Evolutionary conservation across 2,113 vertebrate species (phyloP), one percentile per base, ranked within the genome.

Genomic region (Aix galericulata): DNA sequence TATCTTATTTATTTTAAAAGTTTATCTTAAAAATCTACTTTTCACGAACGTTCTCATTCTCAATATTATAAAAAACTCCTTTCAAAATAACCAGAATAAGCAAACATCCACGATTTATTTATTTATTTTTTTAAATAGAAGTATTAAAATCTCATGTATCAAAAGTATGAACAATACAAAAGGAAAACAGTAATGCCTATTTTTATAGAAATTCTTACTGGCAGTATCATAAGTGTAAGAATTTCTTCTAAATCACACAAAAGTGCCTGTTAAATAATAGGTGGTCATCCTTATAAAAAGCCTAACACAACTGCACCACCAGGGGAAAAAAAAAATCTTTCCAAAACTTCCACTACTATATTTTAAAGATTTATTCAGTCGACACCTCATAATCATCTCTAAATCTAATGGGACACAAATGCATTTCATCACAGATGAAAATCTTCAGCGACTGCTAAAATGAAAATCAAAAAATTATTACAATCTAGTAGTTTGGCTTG

Each of bases 391-490:
- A 98, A 98, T 98, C 96, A 98, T 94, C 97, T 83, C 97, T 97
- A 98, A 98, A 98, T 98, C 97, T 98, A 98, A 98, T 89, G 97
- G 92, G 97, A 98, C 97, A 98, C 95, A 94, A 98, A 98, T n/a
- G 95, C 98, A 98, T 98, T 98, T 99, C 98, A 99, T 99, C 98
- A 98, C 96, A 97, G 97, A 98, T 98, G 97, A 98, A 98, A 98
- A 97, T 97, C 96, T 98, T 98, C 97, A 92, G 97, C 66, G 93
- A 95, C 97, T 95, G 97, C 98, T 98, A 98, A 98, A 98, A 98
- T 98, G 98, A 98, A 98, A 98, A 99, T 98, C 98, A 98, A 98
- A 98, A 98, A 99, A 99, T 99, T 98, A 99, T 99, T 99, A 98
- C 98, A 98, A 98, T 98, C 97, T 97, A 97, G 97, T 98, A 97